phyloP scores from a whole-genome alignment of 2,888 invertebrate species.

The Trilocha varians region DNA sequence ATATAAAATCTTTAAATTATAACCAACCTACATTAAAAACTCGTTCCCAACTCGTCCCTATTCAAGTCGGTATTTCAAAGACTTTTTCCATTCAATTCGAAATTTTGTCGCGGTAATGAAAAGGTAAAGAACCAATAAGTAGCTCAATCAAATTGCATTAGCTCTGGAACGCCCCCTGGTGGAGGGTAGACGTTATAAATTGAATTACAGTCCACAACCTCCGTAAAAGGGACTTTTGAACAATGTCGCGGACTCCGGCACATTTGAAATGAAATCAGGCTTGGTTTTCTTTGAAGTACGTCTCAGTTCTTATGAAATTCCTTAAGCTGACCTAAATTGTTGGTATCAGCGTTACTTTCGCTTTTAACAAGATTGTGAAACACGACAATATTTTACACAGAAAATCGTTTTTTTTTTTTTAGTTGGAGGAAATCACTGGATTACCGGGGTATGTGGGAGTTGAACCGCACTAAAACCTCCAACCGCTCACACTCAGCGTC shows the following conservation, averaged over 20 bases:
- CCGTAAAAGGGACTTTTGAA: conserved; percentile 48
- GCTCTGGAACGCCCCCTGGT: conserved; percentile 38
- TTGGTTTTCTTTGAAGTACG: conserved; percentile 25
- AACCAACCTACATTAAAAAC: not conserved
- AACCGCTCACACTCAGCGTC: too few species aligned
- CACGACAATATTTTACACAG: too few species aligned
- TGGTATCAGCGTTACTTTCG: too few species aligned
- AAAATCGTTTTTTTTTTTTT: too few species aligned
- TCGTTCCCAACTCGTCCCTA: not conserved
- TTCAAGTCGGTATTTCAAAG: not conserved
- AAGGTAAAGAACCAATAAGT: conserved; percentile 64
- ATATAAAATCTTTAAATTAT: too few species aligned
- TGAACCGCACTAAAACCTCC: too few species aligned
- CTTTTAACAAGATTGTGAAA: too few species aligned
- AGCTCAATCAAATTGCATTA: conserved; percentile 66
- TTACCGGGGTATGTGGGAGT: too few species aligned
- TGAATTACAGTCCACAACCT: conserved; percentile 57
- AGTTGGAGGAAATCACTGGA: too few species aligned
- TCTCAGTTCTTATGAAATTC: too few species aligned
- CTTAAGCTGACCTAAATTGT: too few species aligned
- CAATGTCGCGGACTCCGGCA: conserved; percentile 18
- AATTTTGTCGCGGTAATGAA: conserved; percentile 50
- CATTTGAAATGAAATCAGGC: conserved; percentile 30
- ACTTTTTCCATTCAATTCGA: conserved; percentile 25
- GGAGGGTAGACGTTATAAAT: conserved; percentile 54